Percentiles rank a stretch among this genome's conserved stretches.
phyloP scores from a whole-genome alignment of 2,113 vertebrate species.

The Delphinapterus leucas region DNA sequence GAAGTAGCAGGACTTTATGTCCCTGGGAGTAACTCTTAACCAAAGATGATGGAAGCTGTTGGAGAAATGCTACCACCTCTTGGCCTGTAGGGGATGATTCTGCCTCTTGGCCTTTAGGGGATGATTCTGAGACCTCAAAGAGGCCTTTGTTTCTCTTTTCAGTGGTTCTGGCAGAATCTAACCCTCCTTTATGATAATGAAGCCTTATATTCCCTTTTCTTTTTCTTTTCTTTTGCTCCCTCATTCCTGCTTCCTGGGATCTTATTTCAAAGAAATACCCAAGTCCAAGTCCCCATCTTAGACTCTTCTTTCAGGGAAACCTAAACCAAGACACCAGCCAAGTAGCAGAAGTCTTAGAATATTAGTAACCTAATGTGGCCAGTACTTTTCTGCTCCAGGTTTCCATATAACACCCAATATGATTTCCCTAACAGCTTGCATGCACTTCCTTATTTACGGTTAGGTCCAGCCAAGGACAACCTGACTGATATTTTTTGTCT shows the following conservation, averaged over 20 bases:
- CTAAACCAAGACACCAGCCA: background rate
- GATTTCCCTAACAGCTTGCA: background rate
- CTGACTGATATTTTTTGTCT: background rate
- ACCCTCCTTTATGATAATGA: background rate
- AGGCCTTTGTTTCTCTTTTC: background rate
- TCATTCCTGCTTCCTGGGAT: background rate
- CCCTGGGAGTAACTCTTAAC: background rate
- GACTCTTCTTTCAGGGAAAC: background rate
- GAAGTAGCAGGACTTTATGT: background rate
- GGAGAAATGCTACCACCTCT: background rate
- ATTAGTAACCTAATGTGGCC: fast-evolving
- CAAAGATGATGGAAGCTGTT: background rate
- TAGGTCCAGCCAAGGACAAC: background rate
- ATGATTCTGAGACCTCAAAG: background rate
- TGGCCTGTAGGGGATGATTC: background rate
- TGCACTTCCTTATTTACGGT: background rate
- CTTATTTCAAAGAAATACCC: background rate
- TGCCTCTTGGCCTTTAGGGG: background rate
- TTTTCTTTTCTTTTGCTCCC: background rate
- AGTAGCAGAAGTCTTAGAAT: background rate
- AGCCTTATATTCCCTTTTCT: background rate
- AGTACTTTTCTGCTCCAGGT: background rate
- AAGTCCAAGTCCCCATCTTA: background rate
- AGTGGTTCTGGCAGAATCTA: background rate
- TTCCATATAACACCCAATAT: background rate